These are phyloP conservation scores for Artibeus jamaicensis DNA, from an alignment of 2,797 vertebrate species.

Conservation along the genomic window DNA sequence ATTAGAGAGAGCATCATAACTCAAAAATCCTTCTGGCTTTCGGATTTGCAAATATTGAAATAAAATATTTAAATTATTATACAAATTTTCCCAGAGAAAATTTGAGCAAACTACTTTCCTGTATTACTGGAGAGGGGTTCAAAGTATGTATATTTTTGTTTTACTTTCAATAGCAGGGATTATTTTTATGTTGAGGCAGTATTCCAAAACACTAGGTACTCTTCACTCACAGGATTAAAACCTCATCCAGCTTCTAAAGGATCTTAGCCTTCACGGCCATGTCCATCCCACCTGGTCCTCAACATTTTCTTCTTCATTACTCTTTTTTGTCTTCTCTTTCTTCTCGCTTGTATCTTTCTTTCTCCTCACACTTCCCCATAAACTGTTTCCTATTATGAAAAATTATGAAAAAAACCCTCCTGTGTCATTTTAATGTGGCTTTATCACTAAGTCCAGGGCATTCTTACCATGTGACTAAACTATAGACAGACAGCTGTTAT, in stretches of 20 bases:
- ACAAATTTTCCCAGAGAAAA: not conserved
- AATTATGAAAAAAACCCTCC: not conserved
- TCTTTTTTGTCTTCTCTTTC: not conserved
- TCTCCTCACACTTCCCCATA: not conserved
- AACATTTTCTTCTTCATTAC: not conserved
- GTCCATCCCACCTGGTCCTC: not conserved
- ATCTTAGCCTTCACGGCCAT: not conserved
- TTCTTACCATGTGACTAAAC: not conserved
- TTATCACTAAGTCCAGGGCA: not conserved
- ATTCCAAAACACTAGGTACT: not conserved
- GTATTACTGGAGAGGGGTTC: not conserved
- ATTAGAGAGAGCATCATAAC: not conserved
- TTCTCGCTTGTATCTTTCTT: not conserved
- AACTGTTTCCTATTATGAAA: not conserved
- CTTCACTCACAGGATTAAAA: not conserved
- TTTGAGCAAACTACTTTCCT: not conserved
- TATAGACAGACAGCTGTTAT: constrained; percentile 34
- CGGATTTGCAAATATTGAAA: not conserved
- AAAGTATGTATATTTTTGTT: not conserved
- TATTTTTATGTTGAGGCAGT: not conserved
- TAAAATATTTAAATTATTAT: not conserved
- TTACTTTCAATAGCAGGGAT: not conserved
- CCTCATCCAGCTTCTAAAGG: not conserved
- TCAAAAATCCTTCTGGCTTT: not conserved
- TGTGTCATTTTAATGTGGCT: not conserved